Evolutionary conservation across 2,113 vertebrate genomes (phyloP), one percentile per base, ranked within the genome.

Genomic region (Urocolius indicus): DNA sequence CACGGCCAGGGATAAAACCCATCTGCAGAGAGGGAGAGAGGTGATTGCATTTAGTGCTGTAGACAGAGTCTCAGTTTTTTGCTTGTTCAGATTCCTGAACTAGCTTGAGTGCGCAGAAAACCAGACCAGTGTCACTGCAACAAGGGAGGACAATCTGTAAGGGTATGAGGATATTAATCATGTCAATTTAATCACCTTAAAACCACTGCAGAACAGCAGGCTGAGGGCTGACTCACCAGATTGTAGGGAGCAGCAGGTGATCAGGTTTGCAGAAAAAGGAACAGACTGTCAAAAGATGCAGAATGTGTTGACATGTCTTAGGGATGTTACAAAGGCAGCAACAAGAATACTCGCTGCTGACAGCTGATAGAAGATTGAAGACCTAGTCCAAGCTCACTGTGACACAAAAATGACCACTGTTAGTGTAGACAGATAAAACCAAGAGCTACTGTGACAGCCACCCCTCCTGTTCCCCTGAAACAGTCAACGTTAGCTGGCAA

Each of bases 71-170:
- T 84, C 4, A 1, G 8, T 23, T 72, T 89, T 91, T 54, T 77
- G 16, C 55, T 77, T 73, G 23, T 30, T 80, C 57, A 67, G n/a
- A 32, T 74, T 68, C 68, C 45, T 74, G 55, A 61, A 69, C 11
- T n/a, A 83, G 43, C 29, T 73, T 59, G 20, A 9, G 19, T 68
- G 45, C 13, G 18, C 63, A 80, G 46, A 36, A 68, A 83, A 83
- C 58, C 26, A 91, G 67, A 84, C 5, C 0, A 0, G 34, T 38
- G 59, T 15, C 54, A 85, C 52, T 30, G 23, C 41, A 51, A 5
- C 8, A 65, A 65, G 26, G 22, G 59, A n/a, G 59, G 41, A 71
- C 32, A 51, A 36, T 19, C 22, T 80, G 3, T 26, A 34, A 62
- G 38, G 43, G 26, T 12, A 48, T 0, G 0, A 69, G n/a, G 10